Conservation (phyloP, 2,888 invertebrate genomes). For the Ennomos erosarius region DNA sequence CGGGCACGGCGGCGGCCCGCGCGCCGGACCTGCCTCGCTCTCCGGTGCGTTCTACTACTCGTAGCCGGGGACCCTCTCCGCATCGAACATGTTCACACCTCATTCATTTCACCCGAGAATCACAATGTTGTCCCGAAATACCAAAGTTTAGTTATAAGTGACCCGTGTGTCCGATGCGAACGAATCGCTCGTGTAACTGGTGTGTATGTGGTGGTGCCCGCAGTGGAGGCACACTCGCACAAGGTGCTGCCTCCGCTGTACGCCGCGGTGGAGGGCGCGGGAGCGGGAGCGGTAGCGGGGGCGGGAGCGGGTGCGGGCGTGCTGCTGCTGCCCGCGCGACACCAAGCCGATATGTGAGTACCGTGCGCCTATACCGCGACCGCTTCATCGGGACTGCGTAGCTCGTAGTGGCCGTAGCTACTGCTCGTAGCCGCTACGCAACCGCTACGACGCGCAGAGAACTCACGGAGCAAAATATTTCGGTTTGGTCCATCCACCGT, state of each 20-base stretch:
- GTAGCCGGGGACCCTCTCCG: constrained; percentile 5
- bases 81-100: background rate
- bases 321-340: constrained; percentile 64
- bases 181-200: constrained; percentile 46
- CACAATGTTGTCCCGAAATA: constrained; percentile 1
- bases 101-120: background rate
- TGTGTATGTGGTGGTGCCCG: constrained; percentile 59
- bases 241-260: constrained; percentile 80
- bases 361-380: constrained; percentile 13
- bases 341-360: constrained; percentile 69
- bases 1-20: constrained; percentile 60
- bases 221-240: constrained; percentile 76
- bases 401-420: constrained; percentile 22
- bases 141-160: constrained; percentile 14
- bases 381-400: constrained; percentile 7
- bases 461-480: background rate
- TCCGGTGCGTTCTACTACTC: constrained; percentile 63
- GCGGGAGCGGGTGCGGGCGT: constrained; percentile 42
- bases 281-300: constrained; percentile 46
- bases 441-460: constrained; percentile 16
- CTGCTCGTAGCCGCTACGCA: constrained; percentile 28
- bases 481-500: no score
- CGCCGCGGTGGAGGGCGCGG: constrained; percentile 73
- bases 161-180: constrained; percentile 20
- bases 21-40: constrained; percentile 59